phyloP scores from a whole-genome alignment of 2,113 vertebrate genomes.

The Numenius arquata region DNA sequence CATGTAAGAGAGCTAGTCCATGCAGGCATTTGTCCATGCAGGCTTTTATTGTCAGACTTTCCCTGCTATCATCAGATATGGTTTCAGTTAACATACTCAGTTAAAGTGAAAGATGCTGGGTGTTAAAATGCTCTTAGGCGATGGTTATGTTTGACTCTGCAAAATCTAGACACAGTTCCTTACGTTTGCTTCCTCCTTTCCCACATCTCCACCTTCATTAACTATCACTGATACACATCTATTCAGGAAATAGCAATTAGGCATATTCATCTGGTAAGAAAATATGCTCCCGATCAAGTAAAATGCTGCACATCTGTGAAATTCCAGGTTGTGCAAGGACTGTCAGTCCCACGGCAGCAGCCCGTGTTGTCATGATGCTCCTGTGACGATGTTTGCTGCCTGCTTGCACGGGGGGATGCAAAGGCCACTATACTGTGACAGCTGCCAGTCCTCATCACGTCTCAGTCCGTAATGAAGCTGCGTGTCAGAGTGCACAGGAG shows the following conservation, averaged over 20 bases:
- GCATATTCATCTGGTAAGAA: not conserved
- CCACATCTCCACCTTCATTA: not conserved
- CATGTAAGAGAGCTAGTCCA: rapidly evolving
- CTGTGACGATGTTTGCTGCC: not conserved
- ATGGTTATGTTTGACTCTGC: not conserved
- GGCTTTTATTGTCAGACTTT: not conserved
- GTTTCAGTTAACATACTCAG: not conserved
- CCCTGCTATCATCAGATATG: not conserved
- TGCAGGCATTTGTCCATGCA: not conserved
- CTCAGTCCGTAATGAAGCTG: not conserved
- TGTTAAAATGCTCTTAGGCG: not conserved
- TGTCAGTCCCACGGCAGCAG: not conserved
- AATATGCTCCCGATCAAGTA: not conserved
- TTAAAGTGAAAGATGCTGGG: not conserved
- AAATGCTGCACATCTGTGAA: not conserved
- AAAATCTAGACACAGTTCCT: not conserved
- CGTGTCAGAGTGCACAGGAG: not conserved
- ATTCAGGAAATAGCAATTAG: not conserved
- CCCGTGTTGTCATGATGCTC: not conserved
- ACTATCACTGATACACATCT: not conserved
- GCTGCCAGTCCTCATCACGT: not conserved
- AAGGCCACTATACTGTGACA: not conserved
- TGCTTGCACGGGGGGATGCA: rapidly evolving
- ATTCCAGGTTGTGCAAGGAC: not conserved
- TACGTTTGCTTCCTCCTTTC: not conserved